Base-by-base conservation (phyloP, 2,888 invertebrate genomes). In the Pseudolycoriella hygida region DNA sequence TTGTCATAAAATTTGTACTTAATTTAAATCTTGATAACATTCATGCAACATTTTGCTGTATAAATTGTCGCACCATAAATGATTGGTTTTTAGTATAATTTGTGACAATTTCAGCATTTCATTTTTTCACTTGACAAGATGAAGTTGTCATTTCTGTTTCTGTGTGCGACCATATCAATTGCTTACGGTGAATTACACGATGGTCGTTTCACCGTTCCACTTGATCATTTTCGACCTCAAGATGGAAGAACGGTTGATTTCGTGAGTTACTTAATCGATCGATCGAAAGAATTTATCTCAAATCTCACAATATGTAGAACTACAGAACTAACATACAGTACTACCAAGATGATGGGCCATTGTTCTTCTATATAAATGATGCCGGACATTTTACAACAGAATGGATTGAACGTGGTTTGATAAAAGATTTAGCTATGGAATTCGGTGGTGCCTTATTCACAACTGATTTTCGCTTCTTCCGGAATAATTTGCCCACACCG, bases 401-500 rank as follows among this genome's bases (percentile, higher is more conserved):
- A 25, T 41, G 41, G 41, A 41, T 41, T 14, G 14, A n/a, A 25
- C 8, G 25, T n/a, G 41, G 41, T 4, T 41, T 41, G 18, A 25
- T 41, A n/a, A 2, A n/a, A 39, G 47, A 47, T 20, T 19, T 47
- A 10, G 45, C 45, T 6, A 18, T 17, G 34, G 45, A 45, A 20
- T 11, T 17, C 2, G 40, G 38, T 42, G 47, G 43, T 32, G 32
- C 34, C 4, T 14, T 47, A n/a, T 17, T 45, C 18, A 42, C 42
- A 15, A 3, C 45, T 2, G 45, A 47, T 17, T 40, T 42, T 32
- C 17, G 47, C 14, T 47, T 40, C 20, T 47, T 19, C 32, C 44
- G 47, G 2, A 20, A 38, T 17, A 47, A 45, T 32, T 14, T 34
- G 12, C 34, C 34, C 4, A 10, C 38, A 19, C 2, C 37, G 44